These are phyloP conservation scores for Drosophila cardini DNA, from an alignment of 1,140 invertebrate species.

Conservation along the genomic window DNA sequence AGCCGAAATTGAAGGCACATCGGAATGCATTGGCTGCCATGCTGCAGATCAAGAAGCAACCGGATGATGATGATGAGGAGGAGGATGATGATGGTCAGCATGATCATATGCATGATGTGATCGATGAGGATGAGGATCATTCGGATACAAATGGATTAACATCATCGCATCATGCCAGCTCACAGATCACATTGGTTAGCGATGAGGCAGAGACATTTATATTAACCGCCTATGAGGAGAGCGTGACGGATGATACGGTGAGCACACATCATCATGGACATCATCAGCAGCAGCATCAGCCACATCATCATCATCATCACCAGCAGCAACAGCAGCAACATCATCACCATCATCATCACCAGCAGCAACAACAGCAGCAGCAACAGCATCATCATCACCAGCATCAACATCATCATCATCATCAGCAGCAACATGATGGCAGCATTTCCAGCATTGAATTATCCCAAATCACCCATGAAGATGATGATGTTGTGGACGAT, in stretches of 20 bases:
- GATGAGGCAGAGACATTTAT: constrained; percentile 79
- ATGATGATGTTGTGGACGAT: constrained; percentile 69
- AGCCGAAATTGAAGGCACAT: constrained; percentile 79
- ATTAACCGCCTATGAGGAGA: constrained; percentile 77
- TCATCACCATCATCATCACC: constrained; percentile 41
- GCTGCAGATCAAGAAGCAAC: constrained; percentile 42
- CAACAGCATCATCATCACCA: constrained; percentile 56
- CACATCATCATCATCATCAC: constrained; percentile 52
- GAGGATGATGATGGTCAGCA: constrained; percentile 32
- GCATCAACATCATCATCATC: constrained; percentile 54
- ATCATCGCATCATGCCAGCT: constrained; percentile 59
- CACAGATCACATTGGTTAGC: constrained; percentile 71
- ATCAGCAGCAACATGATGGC: constrained; percentile 68
- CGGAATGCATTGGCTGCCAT: constrained; percentile 49
- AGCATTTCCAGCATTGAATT: constrained; percentile 79
- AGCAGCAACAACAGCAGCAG: constrained; percentile 55
- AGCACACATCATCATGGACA: constrained; percentile 51
- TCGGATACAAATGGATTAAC: constrained; percentile 59
- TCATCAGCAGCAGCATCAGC: constrained; percentile 48
- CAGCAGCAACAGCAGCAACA: constrained; percentile 60
- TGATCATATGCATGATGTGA: constrained; percentile 30
- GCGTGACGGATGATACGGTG: constrained; percentile 74
- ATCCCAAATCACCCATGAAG: constrained; percentile 67
- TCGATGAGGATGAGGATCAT: constrained; percentile 62
- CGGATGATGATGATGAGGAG: constrained; percentile 36